Percentiles rank a stretch among this genome's conserved stretches.
phyloP scores from a whole-genome alignment of 2,888 invertebrate species.

The Erebia ligea region DNA sequence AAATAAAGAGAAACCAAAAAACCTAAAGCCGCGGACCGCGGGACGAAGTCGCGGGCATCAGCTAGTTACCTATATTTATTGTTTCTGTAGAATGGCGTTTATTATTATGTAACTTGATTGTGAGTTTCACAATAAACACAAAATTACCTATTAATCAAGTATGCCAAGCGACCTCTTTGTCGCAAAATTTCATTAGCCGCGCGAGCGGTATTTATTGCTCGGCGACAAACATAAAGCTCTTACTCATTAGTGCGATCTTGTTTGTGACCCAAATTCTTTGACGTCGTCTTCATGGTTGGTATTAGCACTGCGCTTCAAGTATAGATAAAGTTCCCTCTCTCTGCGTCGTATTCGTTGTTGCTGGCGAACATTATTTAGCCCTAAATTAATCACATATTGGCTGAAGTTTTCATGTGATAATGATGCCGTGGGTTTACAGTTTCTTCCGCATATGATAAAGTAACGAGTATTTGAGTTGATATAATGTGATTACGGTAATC shows the following conservation, averaged over 20 bases:
- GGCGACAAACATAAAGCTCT: constrained; percentile 58
- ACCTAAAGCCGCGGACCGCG: too few relatives aligned
- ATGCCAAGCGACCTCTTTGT: constrained; percentile 13
- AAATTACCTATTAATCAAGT: constrained; percentile 17
- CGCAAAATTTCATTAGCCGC: constrained; percentile 66
- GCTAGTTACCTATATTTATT: too few relatives aligned
- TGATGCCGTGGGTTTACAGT: too few relatives aligned
- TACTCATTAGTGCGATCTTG: constrained; percentile 66
- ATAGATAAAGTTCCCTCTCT: background rate
- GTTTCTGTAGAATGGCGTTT: background rate
- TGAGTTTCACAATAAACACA: constrained; percentile 1
- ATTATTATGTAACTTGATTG: background rate
- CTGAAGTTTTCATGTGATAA: too few relatives aligned
- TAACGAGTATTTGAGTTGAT: too few relatives aligned
- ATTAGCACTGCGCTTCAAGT: background rate
- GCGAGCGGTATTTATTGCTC: constrained; percentile 55
- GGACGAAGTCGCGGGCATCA: too few relatives aligned
- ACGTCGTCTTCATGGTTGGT: constrained; percentile 14
- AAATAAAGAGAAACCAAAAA: too few relatives aligned
- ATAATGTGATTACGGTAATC: too few relatives aligned
- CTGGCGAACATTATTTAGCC: too few relatives aligned
- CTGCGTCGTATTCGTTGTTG: background rate
- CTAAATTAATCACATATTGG: too few relatives aligned
- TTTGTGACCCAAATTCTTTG: constrained; percentile 54
- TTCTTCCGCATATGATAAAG: too few relatives aligned